Conservation (phyloP, 2,797 vertebrate species). For the Lepus townsendii region DNA sequence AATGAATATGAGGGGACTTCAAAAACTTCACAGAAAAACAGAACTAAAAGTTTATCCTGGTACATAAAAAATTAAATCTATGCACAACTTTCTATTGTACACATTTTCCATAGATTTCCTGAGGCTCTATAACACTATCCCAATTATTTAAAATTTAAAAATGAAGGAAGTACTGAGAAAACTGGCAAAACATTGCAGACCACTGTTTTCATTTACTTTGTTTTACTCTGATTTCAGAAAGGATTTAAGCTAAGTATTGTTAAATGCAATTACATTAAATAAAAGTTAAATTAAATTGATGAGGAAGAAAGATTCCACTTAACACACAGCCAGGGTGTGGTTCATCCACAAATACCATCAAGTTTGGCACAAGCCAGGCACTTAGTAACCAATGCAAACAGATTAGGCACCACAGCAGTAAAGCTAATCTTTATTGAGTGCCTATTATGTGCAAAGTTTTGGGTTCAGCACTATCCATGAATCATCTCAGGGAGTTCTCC, state of each 20-base stretch:
- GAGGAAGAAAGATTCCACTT: not conserved
- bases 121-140: not conserved
- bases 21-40: too few relatives aligned
- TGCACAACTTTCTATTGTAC: too few relatives aligned
- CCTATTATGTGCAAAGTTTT: not conserved
- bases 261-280: not conserved
- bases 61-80: too few relatives aligned
- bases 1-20: not conserved
- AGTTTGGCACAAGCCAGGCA: not conserved
- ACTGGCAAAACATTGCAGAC: not conserved
- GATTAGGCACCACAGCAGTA: too few relatives aligned
- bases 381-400: not conserved
- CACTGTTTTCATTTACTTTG: not conserved
- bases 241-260: constrained; percentile 6
- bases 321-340: not conserved
- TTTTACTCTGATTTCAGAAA: constrained; percentile 25
- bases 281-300: not conserved
- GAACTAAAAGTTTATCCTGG: not conserved
- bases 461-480: not conserved
- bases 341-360: not conserved
- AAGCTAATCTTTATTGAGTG: not conserved
- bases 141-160: constrained; percentile 17
- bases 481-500: not conserved
- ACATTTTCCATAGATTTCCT: too few relatives aligned
- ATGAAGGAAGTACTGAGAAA: not conserved